phyloP scores from a whole-genome alignment of 2,113 vertebrate species.

The Electrona antarctica region DNA sequence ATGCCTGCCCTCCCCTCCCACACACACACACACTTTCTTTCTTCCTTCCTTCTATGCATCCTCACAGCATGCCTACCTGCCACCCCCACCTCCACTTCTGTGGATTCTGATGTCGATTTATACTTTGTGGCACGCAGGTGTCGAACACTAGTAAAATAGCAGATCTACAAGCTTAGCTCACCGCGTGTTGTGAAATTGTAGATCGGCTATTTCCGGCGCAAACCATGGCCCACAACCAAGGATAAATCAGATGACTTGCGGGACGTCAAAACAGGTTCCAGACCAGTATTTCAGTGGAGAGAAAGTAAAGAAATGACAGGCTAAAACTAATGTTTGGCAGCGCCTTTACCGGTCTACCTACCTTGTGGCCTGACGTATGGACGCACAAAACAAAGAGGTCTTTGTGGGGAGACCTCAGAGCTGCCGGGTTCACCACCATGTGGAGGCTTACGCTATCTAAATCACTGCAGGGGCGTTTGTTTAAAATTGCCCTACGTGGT shows the following conservation, averaged over 20 bases:
- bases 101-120: constrained; percentile 37
- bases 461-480: constrained; percentile 65
- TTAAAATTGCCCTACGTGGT: constrained; percentile 54
- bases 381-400: constrained; percentile 66
- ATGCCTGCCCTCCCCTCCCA: too few species aligned
- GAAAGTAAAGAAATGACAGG: constrained; percentile 56
- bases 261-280: constrained; percentile 69
- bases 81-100: constrained; percentile 24
- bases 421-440: constrained; percentile 63
- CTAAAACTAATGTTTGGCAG: constrained; percentile 83
- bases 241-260: constrained; percentile 28
- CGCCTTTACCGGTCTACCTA: constrained; percentile 69
- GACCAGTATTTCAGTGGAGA: constrained; percentile 72
- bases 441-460: constrained; percentile 66
- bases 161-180: too few species aligned
- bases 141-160: too few species aligned
- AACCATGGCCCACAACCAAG: too few species aligned
- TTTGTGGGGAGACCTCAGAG: constrained; percentile 65
- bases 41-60: constrained; percentile 18
- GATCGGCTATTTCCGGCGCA: too few species aligned
- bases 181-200: too few species aligned
- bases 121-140: too few species aligned
- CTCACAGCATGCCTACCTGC: constrained; percentile 24
- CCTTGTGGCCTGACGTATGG: constrained; percentile 73
- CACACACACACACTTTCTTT: constrained; percentile 16